Conservation (phyloP, 2,797 vertebrate species). For the Hylomyscus alleni region DNA sequence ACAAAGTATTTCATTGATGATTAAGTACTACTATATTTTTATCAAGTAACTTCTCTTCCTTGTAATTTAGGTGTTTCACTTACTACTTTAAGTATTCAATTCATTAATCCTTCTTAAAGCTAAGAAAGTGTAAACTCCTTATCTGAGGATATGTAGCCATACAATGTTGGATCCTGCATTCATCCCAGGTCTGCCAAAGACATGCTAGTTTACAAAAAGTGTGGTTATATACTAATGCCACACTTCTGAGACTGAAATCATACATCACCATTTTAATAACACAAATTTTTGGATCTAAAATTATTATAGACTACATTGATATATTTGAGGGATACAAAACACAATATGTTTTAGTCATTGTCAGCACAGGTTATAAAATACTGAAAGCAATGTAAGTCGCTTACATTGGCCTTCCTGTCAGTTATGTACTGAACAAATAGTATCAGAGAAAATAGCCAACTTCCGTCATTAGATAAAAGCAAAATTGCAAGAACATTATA, state of each 20-base stretch:
- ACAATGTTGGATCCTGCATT: not conserved
- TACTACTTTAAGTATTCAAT: not conserved
- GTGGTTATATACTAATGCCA: not conserved
- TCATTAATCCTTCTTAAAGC: not conserved
- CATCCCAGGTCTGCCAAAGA: not conserved
- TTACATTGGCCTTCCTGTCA: not conserved
- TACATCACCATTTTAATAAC: not conserved
- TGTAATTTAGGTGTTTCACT: conserved; percentile 22
- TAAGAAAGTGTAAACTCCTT: not conserved
- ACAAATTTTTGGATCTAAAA: not conserved
- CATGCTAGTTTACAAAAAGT: not conserved
- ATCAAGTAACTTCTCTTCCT: conserved; percentile 8
- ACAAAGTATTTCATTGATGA: not conserved
- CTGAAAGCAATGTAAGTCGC: not conserved
- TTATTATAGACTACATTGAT: not conserved
- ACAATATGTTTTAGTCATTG: not conserved
- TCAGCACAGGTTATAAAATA: not conserved
- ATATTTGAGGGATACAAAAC: not conserved
- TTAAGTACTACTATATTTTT: not conserved
- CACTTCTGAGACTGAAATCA: not conserved
- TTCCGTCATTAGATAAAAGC: not conserved
- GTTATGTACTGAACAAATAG: conserved; percentile 21
- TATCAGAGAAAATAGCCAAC: conserved; percentile 1
- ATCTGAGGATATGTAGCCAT: not conserved
- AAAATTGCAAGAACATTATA: not conserved